Base-by-base conservation (phyloP, 2,797 vertebrate genomes). In the Thunnus albacares region DNA sequence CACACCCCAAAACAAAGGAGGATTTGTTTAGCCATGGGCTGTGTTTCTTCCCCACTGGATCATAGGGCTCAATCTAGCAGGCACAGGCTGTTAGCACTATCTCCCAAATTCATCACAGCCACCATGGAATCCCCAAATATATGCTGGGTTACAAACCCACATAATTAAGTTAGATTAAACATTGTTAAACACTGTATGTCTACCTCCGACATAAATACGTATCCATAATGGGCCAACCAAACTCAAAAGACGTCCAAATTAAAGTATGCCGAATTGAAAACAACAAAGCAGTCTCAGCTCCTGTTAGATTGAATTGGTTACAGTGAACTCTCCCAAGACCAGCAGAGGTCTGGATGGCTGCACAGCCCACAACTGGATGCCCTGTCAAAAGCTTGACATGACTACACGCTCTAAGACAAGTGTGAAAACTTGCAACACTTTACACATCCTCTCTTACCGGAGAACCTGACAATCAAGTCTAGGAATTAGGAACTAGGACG, bases 11-110 rank as follows among this genome's bases (percentile, higher is more conserved):
- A 92, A 94, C 93, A 95, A 95, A 94, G 91, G 84, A 90, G 89
- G 90, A 91, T 92, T 94, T 95, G 92, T 94, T 95, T 95, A 94
- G 92, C 94, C 92, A 92, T 89, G 90, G 92, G 92, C 92, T 94
- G 90, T 87, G 85, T 90, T 90, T 90, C 90, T 92, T 93, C 89
- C 91, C 89, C 89, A 89, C 89, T 81, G 93, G 91, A 94, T 93
- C 92, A 93, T 73, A 90, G 90, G 88, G 88, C 92, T 92, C 92
- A 80, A 87, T 93, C 92, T 90, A 83, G 85, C 85, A 91, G 89
- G 88, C 90, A 87, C 82, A 89, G 80, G 64, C 85, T 90, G 87
- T 86, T 86, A 89, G 84, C 82, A 78, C 86, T 88, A 93, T 92
- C 90, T 92, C 85, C 84, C 77, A 89, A 90, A 90, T 87, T 83